phyloP scores from a whole-genome alignment of 2,797 vertebrate species.

The Acipenser ruthenus region DNA sequence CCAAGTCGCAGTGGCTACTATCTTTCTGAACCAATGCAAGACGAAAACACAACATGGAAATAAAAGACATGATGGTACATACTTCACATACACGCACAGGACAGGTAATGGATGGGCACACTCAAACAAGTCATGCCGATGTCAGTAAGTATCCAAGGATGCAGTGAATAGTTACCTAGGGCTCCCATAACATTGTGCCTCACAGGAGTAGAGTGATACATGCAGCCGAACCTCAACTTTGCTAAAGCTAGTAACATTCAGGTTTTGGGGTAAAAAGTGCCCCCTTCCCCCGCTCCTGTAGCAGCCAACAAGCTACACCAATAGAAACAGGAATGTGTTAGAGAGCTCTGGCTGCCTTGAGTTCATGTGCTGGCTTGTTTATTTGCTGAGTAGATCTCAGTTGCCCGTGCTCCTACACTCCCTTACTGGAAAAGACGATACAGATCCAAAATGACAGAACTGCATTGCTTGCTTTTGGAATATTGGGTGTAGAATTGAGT shows the following conservation, averaged over 20 bases:
- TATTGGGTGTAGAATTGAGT: no score
- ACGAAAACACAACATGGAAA: conserved; percentile 31
- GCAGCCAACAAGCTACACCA: conserved; percentile 53
- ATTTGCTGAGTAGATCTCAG: no score
- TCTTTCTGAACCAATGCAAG: conserved; percentile 38
- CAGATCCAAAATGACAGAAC: no score
- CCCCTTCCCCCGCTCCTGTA: conserved; percentile 42
- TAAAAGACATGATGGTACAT: conserved; percentile 36
- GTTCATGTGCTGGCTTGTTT: conserved; percentile 23
- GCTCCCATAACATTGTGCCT: conserved; percentile 28
- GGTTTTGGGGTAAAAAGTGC: conserved; percentile 25
- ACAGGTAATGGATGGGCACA: conserved; percentile 11
- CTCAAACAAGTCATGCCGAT: conserved; percentile 43
- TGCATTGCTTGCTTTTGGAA: no score
- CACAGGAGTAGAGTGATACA: conserved; percentile 43
- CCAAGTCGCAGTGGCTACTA: conserved; percentile 31
- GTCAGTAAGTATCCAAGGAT: conserved; percentile 42
- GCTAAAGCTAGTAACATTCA: conserved; percentile 29
- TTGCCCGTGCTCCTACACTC: no score
- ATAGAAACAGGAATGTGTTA: conserved; percentile 63
- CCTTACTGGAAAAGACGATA: no score
- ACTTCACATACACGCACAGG: conserved; percentile 26
- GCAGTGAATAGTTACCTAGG: conserved; percentile 36
- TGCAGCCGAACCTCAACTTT: conserved; percentile 42
- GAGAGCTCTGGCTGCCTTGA: conserved; percentile 46